phyloP scores from a whole-genome alignment of 2,888 invertebrate genomes.

The Griposia aprilina region DNA sequence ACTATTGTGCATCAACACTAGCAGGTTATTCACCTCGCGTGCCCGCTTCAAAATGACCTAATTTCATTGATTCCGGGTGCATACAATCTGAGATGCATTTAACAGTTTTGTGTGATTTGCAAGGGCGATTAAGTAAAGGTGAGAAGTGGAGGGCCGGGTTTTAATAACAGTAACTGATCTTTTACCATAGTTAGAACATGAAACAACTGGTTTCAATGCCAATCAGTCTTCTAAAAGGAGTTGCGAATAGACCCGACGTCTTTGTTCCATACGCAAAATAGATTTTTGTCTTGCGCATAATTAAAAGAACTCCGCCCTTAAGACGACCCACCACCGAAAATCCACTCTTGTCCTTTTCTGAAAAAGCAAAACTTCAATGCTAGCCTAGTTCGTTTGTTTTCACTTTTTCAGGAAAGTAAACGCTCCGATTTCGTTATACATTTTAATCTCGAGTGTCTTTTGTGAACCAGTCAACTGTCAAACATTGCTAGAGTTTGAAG shows the following conservation, averaged over 20 bases:
- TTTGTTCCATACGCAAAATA: neutral
- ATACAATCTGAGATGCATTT: neutral
- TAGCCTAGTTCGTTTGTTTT: neutral
- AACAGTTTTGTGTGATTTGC: neutral
- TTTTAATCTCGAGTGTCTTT: conserved; percentile 47
- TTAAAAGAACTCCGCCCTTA: neutral
- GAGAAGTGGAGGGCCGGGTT: neutral
- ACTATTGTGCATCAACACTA: conserved; percentile 8
- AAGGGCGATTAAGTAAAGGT: neutral
- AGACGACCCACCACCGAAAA: too few species aligned
- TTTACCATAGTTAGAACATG: neutral
- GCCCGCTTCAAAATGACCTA: conserved; percentile 12
- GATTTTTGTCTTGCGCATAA: neutral
- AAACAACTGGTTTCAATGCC: conserved; percentile 12
- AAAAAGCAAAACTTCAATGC: neutral
- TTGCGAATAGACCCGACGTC: too few species aligned
- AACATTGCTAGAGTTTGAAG: conserved; percentile 57
- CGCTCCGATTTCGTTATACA: conserved; percentile 27
- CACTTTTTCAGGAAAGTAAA: neutral
- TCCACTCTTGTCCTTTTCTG: too few species aligned
- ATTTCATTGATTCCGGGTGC: conserved; percentile 15
- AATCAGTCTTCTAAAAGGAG: neutral
- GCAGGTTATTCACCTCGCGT: conserved; percentile 36
- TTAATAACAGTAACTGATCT: neutral
- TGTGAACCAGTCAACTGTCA: conserved; percentile 62